Conservation (phyloP, 1,140 invertebrate species). For the Calliphora vicina region DNA sequence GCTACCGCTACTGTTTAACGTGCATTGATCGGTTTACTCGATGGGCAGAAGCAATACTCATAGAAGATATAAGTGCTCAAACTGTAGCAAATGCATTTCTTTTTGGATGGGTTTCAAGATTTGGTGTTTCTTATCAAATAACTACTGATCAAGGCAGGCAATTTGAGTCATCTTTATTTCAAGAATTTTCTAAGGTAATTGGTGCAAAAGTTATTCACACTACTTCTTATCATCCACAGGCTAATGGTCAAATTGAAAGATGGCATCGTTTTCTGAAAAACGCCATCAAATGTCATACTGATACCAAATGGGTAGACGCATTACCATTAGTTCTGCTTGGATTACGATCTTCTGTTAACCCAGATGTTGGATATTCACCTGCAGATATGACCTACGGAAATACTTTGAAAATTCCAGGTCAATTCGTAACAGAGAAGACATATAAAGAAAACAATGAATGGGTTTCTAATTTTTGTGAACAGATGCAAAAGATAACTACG, state of each 20-base stretch:
- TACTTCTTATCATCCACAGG: constrained; percentile 49
- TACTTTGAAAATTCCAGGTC: neutral
- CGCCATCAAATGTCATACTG: constrained; percentile 36
- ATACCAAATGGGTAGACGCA: constrained; percentile 34
- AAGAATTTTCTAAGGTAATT: constrained; percentile 15
- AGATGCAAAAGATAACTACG: neutral
- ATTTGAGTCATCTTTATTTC: constrained; percentile 50
- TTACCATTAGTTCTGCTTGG: constrained; percentile 20
- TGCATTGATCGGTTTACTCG: constrained; percentile 23
- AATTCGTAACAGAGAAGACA: neutral
- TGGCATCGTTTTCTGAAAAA: constrained; percentile 24
- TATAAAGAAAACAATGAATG: neutral
- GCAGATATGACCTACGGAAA: constrained; percentile 17
- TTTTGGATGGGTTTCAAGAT: constrained; percentile 54
- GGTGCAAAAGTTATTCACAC: constrained; percentile 45
- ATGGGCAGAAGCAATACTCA: constrained; percentile 42
- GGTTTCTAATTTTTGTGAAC: neutral
- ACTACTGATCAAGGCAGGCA: constrained; percentile 60
- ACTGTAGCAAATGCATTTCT: constrained; percentile 48
- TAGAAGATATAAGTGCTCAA: constrained; percentile 47
- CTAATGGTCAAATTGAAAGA: constrained; percentile 31
- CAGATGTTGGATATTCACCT: neutral
- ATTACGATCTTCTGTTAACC: neutral
- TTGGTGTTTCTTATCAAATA: constrained; percentile 48
- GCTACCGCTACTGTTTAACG: constrained; percentile 6